Evolutionary conservation across 2,888 invertebrate species (phyloP), one percentile per base, ranked within the genome.

Genomic region (Galeruca laticollis): DNA sequence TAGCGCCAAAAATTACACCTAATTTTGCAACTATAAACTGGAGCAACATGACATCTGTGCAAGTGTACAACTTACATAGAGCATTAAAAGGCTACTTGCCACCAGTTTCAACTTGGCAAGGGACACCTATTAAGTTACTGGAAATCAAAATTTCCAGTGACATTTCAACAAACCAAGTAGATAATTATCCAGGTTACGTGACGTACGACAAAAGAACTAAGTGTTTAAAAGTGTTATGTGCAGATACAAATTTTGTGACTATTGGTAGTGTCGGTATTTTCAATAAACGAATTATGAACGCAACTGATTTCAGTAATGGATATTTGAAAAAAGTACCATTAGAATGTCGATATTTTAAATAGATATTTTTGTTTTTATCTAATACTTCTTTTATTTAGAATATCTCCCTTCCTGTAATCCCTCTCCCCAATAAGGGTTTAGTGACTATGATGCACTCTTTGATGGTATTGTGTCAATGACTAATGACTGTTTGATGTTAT

Each of bases 261-360:
- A 89, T 94, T 68, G 86, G 86, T 75, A 88, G 88, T 76, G 76
- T 96, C 67, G 88, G 90, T 79, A 84, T 95, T 69, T 87, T 90
- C 75, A 91, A 91, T 10, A 92, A 90, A 82, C 92, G 89, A 83
- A 86, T 89, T 78, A 94, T 97, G 90, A 89, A 88, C 60, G 94
- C 95, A 2, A 80, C 85, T 77, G 95, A 95, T 82, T 98, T 98
- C 87, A 91, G 91, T 84, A 96, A 96, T 87, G 97, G 97, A 9
- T 97, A 91, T 84, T 86, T 96, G 35, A 90, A 89, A 80, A 92
- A 92, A 86, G 72, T 74, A 54, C 33, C 84, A 77, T 76, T 84
- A 73, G 74, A 78, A 43, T 77, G 79, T 57, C 85, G 84, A 81
- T 86, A 79, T 79, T 85, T 86, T 85, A 82, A 79, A 77, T 85